A percentile compares a stretch with the other conserved stretches of the same genome.
Conservation (phyloP, 2,888 invertebrate species). For the Rhagium mordax region DNA sequence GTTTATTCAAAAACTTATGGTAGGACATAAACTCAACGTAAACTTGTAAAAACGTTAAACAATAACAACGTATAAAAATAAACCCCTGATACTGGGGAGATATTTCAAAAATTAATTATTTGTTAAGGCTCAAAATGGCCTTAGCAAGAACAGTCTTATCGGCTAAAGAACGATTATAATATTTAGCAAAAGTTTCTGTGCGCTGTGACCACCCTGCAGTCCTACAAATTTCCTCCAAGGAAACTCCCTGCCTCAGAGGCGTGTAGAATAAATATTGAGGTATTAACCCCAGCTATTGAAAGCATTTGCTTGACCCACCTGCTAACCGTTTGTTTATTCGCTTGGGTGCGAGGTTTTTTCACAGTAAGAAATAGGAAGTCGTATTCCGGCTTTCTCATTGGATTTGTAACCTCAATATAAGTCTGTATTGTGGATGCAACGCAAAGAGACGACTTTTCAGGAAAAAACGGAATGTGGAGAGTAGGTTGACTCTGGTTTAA, state of each 20-base stretch:
- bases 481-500: too few species aligned
- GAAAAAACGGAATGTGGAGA: too few species aligned
- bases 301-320: slow-evolving; percentile 45
- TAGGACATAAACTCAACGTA: too few species aligned
- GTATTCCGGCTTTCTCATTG: too few species aligned
- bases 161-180: slow-evolving; percentile 23
- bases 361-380: too few species aligned
- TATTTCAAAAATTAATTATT: neutral
- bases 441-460: too few species aligned
- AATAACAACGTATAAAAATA: neutral
- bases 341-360: too few species aligned
- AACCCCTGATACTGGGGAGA: neutral
- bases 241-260: slow-evolving; percentile 41
- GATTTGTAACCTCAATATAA: too few species aligned
- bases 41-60: neutral
- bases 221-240: slow-evolving; percentile 39
- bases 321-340: slow-evolving; percentile 46
- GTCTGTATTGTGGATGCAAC: too few species aligned
- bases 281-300: slow-evolving; percentile 40
- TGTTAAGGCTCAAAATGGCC: slow-evolving; percentile 5
- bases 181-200: slow-evolving; percentile 21
- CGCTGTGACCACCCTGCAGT: slow-evolving; percentile 46
- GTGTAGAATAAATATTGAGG: slow-evolving; percentile 43
- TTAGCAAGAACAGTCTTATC: slow-evolving; percentile 13
- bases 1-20: neutral